These are phyloP conservation scores for Phenganax stokvisi DNA, from an alignment of 92 coral and sea anemone genomes.

Conservation along the genomic window DNA sequence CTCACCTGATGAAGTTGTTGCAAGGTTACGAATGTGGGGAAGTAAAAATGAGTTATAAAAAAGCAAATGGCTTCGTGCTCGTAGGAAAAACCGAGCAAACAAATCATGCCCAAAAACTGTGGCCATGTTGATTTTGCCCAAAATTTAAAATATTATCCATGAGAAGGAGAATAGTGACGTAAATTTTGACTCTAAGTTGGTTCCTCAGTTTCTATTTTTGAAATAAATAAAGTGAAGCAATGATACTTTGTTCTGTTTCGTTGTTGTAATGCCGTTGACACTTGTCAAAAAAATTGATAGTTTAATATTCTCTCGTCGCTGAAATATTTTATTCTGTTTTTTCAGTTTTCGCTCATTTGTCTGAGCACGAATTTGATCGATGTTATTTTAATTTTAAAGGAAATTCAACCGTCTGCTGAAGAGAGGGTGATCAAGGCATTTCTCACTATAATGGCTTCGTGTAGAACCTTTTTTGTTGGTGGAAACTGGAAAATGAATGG, in stretches of 20 bases:
- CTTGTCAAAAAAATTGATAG: too few species aligned
- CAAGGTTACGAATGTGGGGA: slow-evolving; percentile 23
- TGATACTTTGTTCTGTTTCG: too few species aligned
- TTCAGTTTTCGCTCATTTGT: not conserved
- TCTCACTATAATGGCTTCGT: slow-evolving; percentile 18
- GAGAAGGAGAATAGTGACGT: not conserved
- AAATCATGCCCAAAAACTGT: slow-evolving; percentile 1
- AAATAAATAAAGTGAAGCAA: too few species aligned
- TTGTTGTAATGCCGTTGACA: too few species aligned
- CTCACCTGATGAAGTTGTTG: slow-evolving; percentile 25
- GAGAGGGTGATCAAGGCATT: too few species aligned
- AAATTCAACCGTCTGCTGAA: not conserved
- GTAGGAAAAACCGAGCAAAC: slow-evolving; percentile 1
- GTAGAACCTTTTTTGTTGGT: slow-evolving; percentile 85
- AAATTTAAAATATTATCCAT: not conserved
- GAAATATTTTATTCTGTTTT: not conserved
- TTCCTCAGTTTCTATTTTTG: too few species aligned
- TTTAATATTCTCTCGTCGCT: not conserved
- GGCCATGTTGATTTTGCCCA: slow-evolving; percentile 1
- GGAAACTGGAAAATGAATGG: slow-evolving; percentile 99
- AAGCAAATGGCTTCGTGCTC: not conserved
- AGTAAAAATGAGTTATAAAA: not conserved
- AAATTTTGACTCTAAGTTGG: not conserved
- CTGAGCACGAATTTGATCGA: not conserved
- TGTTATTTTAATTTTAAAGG: not conserved